Evolutionary conservation across 2,888 invertebrate genomes (phyloP).

Genomic region (Dysmachus trigonus): DNA sequence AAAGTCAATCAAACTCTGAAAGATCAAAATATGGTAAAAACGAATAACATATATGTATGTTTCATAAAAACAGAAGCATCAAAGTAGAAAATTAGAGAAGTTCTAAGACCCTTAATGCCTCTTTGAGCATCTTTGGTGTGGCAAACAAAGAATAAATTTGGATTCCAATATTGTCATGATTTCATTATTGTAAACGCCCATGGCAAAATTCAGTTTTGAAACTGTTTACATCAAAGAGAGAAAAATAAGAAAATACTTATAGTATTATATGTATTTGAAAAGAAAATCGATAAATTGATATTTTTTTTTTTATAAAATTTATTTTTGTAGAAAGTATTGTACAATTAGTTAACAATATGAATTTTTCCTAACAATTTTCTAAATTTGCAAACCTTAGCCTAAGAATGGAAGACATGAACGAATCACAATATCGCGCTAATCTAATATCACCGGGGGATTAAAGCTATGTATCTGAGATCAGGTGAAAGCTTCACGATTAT

Average conservation of each 20-base stretch:
- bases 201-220: neutral
- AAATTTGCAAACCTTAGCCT: neutral
- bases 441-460: constrained; percentile 14
- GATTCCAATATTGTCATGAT: too few species aligned
- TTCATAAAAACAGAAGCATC: too few species aligned
- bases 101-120: too few species aligned
- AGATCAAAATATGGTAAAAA: too few species aligned
- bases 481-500: constrained; percentile 8
- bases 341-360: neutral
- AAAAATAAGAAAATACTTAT: neutral
- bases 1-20: too few species aligned
- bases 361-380: neutral
- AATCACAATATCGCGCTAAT: constrained; percentile 10
- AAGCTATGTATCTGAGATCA: constrained; percentile 33
- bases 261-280: neutral
- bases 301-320: neutral
- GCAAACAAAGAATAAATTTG: too few species aligned
- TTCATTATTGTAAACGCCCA: too few species aligned
- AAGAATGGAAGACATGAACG: constrained; percentile 13
- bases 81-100: too few species aligned
- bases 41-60: too few species aligned
- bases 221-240: neutral
- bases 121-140: too few species aligned
- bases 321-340: neutral
- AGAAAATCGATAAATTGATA: neutral